phyloP scores from a whole-genome alignment of 2,888 invertebrate genomes.

The Taphrorychus bicolor region DNA sequence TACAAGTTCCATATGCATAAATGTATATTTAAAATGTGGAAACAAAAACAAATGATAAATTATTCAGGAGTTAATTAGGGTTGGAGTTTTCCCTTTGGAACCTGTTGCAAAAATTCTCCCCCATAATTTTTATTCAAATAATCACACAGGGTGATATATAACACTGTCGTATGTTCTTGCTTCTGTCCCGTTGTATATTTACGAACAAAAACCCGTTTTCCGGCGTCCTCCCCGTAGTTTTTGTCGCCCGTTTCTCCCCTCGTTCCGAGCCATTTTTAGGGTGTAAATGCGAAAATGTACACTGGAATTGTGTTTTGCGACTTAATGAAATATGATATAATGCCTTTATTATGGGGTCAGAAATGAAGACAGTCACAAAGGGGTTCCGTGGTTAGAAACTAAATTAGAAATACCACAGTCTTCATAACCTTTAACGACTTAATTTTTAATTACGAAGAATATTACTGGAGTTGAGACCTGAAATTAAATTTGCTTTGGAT shows the following conservation, averaged over 20 bases:
- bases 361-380: slow-evolving; percentile 3
- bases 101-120: slow-evolving; percentile 38
- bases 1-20: slow-evolving; percentile 11
- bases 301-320: slow-evolving; percentile 37
- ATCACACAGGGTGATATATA: slow-evolving; percentile 25
- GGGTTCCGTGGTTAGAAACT: not conserved
- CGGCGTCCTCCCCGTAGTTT: slow-evolving; percentile 7
- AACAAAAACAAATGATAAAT: slow-evolving; percentile 31
- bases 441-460: too few species aligned
- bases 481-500: too few species aligned
- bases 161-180: slow-evolving; percentile 35
- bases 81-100: slow-evolving; percentile 23
- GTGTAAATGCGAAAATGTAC: slow-evolving; percentile 37
- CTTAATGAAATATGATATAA: slow-evolving; percentile 41
- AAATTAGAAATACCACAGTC: not conserved
- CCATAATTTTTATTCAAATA: slow-evolving; percentile 34
- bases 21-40: not conserved
- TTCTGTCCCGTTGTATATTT: slow-evolving; percentile 15
- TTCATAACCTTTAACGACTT: not conserved
- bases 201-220: slow-evolving; percentile 24
- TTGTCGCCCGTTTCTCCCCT: slow-evolving; percentile 20
- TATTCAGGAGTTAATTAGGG: slow-evolving; percentile 37
- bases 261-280: slow-evolving; percentile 36
- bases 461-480: too few species aligned
- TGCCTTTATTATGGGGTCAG: slow-evolving; percentile 27